Evolutionary conservation across 2,113 vertebrate genomes (phyloP).

Genomic region (Halichoerus grypus): DNA sequence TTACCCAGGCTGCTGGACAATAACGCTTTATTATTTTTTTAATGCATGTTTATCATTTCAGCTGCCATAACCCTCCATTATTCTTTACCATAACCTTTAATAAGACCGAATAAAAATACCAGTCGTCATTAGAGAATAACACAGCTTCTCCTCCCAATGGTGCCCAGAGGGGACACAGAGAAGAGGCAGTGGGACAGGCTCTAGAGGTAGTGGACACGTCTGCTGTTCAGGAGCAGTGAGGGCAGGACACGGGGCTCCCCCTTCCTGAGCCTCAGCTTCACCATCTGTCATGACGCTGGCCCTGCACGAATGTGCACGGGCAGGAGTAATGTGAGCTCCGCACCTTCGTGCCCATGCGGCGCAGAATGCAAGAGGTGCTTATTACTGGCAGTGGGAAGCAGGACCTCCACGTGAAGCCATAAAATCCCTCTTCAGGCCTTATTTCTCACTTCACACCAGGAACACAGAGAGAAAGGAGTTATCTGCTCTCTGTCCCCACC

Average conservation of each 20-base stretch:
- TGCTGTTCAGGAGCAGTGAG: fast-evolving
- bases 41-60: not conserved
- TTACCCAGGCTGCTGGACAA: not conserved
- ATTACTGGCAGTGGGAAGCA: fast-evolving
- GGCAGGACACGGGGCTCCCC: fast-evolving
- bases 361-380: not conserved
- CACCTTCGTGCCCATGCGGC: not conserved
- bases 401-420: not conserved
- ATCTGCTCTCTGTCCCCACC: not conserved
- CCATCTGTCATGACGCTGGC: too few species aligned
- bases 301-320: fast-evolving
- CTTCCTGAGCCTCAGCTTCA: not conserved
- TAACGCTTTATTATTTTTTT: fast-evolving
- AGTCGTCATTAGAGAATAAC: not conserved
- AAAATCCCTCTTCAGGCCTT: not conserved
- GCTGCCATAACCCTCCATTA: not conserved
- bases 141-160: not conserved
- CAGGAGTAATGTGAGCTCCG: not conserved
- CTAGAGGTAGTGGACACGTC: not conserved
- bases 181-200: fast-evolving
- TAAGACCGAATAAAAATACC: not conserved
- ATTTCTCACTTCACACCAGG: not conserved
- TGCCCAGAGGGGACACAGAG: too few species aligned
- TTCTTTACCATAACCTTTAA: not conserved
- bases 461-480: not conserved